Evolutionary conservation across 2,888 invertebrate genomes (phyloP).

Genomic region (Poecilobothrus nobilitatus): DNA sequence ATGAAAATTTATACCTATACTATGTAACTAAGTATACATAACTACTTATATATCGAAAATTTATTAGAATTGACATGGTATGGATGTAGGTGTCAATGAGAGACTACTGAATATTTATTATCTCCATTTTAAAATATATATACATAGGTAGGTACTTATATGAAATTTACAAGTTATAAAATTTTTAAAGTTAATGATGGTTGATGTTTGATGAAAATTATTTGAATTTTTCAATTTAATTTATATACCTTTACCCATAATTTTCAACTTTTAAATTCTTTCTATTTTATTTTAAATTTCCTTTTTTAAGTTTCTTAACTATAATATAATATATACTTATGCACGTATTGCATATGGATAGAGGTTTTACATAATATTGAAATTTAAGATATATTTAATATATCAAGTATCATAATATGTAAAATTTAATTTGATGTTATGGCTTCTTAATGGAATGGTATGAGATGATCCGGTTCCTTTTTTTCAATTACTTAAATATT

Average conservation of each 20-base stretch:
- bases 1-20: too few relatives aligned
- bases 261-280: not conserved
- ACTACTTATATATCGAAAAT: too few relatives aligned
- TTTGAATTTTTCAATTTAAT: not conserved
- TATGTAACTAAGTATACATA: too few relatives aligned
- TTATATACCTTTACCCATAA: not conserved
- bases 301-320: too few relatives aligned
- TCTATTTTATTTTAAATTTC: too few relatives aligned
- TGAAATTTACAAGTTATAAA: not conserved
- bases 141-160: not conserved
- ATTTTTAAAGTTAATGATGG: not conserved
- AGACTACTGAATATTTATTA: too few relatives aligned
- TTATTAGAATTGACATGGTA: too few relatives aligned
- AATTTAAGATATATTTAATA: not conserved
- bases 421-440: not conserved
- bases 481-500: too few relatives aligned
- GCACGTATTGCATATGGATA: not conserved
- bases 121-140: too few relatives aligned
- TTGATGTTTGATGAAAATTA: not conserved
- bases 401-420: not conserved
- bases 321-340: not conserved
- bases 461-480: not conserved
- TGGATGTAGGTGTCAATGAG: too few relatives aligned
- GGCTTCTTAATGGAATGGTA: slow-evolving; percentile 1
- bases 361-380: not conserved